Evolutionary conservation across 2,113 vertebrate species (phyloP).

Genomic region (Protobothrops flavoviridis): DNA sequence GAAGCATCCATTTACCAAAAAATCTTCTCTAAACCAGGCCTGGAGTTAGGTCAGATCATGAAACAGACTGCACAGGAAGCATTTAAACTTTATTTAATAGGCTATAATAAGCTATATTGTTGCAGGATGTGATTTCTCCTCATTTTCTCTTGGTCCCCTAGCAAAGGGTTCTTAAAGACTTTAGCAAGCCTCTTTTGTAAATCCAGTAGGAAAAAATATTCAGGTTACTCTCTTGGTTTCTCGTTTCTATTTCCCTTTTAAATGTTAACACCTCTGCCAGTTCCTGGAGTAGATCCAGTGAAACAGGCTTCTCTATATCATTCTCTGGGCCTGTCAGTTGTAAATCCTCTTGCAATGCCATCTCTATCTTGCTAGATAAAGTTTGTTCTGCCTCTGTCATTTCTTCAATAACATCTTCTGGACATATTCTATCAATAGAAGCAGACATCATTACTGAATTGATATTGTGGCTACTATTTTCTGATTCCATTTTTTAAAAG

Average conservation of each 20-base stretch:
- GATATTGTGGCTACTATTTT: neutral
- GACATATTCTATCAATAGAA: neutral
- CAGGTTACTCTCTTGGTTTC: neutral
- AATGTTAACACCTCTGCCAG: neutral
- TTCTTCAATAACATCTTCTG: neutral
- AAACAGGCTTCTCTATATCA: neutral
- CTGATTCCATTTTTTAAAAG: neutral
- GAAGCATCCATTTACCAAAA: neutral
- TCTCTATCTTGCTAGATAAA: neutral
- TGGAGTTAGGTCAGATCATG: neutral
- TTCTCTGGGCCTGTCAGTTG: neutral
- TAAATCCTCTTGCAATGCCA: neutral
- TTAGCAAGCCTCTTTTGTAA: neutral
- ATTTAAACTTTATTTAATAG: neutral
- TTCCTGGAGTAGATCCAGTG: neutral
- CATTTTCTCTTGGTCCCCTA: neutral
- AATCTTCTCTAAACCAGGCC: neutral
- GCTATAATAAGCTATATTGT: neutral
- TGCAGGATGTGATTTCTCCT: neutral
- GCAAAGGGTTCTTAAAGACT: neutral
- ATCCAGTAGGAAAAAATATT: neutral
- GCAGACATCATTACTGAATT: neutral
- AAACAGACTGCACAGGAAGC: neutral
- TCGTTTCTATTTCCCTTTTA: neutral
- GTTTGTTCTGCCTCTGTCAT: neutral